These are phyloP conservation scores for Clamator glandarius DNA, from an alignment of 2,797 vertebrate genomes.

Conservation along the genomic window DNA sequence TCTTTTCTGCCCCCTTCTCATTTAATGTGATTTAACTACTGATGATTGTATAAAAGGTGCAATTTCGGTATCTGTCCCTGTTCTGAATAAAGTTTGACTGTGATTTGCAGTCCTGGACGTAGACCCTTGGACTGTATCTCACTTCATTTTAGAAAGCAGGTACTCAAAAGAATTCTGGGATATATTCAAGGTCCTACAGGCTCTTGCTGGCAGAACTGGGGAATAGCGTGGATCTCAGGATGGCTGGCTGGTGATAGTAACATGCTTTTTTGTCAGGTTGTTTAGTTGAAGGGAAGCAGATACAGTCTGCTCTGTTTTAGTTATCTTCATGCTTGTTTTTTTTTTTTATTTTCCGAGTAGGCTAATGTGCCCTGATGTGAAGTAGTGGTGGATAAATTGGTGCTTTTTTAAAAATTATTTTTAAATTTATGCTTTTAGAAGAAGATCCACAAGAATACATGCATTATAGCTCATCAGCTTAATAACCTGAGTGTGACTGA, in stretches of 20 bases:
- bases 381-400: not conserved
- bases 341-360: not conserved
- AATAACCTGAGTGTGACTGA: not conserved
- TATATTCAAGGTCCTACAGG: not conserved
- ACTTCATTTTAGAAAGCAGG: not conserved
- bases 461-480: not conserved
- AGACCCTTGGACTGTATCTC: not conserved
- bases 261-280: not conserved
- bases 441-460: not conserved
- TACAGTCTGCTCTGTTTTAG: not conserved
- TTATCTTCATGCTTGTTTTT: not conserved
- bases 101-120: not conserved
- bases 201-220: not conserved
- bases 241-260: not conserved
- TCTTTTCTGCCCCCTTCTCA: not conserved
- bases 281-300: not conserved
- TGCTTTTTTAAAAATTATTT: not conserved
- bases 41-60: not conserved
- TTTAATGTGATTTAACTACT: not conserved
- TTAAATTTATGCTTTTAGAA: not conserved
- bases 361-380: not conserved
- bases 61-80: not conserved
- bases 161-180: not conserved
- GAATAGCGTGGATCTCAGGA: rapidly evolving
- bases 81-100: not conserved